Percentiles rank a stretch among this genome's conserved stretches.
Evolutionary conservation across 2,797 vertebrate species (phyloP).

Genomic region (Heliangelus exortis): DNA sequence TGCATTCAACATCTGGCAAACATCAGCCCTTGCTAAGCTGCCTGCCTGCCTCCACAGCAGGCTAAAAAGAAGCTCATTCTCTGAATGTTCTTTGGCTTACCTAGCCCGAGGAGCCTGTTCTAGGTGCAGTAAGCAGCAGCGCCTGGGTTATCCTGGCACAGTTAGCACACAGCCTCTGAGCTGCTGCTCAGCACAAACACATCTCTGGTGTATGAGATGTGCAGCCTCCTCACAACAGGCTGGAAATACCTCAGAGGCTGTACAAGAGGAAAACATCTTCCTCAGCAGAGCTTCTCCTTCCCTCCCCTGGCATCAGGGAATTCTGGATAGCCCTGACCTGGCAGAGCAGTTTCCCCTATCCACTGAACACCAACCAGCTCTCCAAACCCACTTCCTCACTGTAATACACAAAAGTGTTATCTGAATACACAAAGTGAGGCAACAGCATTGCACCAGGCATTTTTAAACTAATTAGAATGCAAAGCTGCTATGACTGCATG

Average conservation of each 20-base stretch:
- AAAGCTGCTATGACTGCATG: background rate
- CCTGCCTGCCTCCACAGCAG: fast-evolving
- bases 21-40: background rate
- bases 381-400: background rate
- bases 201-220: fast-evolving
- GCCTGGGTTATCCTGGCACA: fast-evolving
- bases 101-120: background rate
- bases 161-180: background rate
- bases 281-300: background rate
- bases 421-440: background rate
- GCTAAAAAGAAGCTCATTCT: background rate
- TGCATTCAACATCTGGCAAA: background rate
- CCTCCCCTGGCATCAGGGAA: fast-evolving
- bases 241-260: background rate
- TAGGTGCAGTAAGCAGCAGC: background rate
- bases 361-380: background rate
- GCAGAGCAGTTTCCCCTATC: background rate
- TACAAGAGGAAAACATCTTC: background rate
- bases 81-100: background rate
- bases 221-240: background rate
- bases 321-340: background rate
- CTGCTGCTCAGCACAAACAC: background rate
- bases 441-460: background rate
- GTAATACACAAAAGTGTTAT: fast-evolving
- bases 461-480: background rate